Conservation (phyloP, 2,797 vertebrate species). For the Loris lydekkerianus region DNA sequence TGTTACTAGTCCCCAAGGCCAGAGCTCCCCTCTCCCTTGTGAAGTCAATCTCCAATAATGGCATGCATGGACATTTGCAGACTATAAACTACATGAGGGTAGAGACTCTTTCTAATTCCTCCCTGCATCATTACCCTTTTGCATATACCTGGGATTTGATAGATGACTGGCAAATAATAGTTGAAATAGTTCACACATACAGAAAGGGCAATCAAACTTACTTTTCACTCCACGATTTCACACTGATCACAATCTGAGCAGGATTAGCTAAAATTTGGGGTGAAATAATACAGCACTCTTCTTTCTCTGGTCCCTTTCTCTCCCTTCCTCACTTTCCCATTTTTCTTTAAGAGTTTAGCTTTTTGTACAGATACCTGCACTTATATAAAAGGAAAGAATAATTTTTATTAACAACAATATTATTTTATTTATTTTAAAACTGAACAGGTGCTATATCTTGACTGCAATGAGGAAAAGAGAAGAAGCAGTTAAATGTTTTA, state of each 20-base stretch:
- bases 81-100: background rate
- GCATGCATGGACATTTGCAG: background rate
- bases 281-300: background rate
- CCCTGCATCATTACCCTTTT: background rate
- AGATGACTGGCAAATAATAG: background rate
- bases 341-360: background rate
- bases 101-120: background rate
- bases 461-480: conserved; percentile 4
- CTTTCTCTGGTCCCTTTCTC: background rate
- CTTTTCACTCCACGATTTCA: background rate
- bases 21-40: background rate
- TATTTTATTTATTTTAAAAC: background rate
- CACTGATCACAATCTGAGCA: background rate
- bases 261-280: background rate
- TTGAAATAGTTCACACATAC: background rate
- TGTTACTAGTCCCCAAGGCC: background rate
- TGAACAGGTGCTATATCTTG: background rate
- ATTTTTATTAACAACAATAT: background rate
- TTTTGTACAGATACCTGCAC: background rate
- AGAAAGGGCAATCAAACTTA: background rate
- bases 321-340: background rate
- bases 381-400: background rate
- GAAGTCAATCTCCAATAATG: background rate
- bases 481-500: background rate
- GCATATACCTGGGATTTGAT: background rate